These are phyloP conservation scores for Wiebesia pumilae DNA, from an alignment of 1,140 invertebrate species.

Conservation along the genomic window DNA sequence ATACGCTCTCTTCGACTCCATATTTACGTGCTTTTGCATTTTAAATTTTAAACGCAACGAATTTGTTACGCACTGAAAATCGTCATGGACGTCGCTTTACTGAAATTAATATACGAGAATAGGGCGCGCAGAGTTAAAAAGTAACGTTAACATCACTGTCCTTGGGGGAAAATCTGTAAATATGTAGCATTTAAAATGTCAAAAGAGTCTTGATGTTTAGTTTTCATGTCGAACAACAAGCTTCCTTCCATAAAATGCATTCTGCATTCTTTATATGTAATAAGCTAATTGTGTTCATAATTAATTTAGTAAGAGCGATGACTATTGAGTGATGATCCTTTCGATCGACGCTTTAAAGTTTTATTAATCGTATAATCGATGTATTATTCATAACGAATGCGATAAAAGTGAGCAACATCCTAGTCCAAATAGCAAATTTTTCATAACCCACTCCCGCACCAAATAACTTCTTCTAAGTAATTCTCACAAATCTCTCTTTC, in stretches of 20 bases:
- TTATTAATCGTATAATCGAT: conserved; percentile 21
- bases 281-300: conserved; percentile 35
- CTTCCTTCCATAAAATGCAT: conserved; percentile 32
- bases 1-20: conserved; percentile 24
- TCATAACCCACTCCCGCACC: not conserved
- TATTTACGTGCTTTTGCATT: conserved; percentile 35
- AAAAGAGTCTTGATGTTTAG: conserved; percentile 41
- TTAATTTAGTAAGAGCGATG: conserved; percentile 49
- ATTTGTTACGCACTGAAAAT: conserved; percentile 42
- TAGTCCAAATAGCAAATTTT: conserved; percentile 20
- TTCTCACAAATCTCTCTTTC: not conserved
- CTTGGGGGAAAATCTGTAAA: conserved; percentile 6
- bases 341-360: conserved; percentile 21
- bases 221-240: conserved; percentile 36
- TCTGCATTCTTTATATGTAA: conserved; percentile 25
- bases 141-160: no score
- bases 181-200: conserved; percentile 43
- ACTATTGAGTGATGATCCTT: conserved; percentile 14
- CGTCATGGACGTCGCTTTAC: conserved; percentile 45
- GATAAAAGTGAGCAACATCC: conserved; percentile 23
- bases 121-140: not conserved
- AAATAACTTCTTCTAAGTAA: conserved; percentile 34
- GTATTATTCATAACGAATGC: not conserved
- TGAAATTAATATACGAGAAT: conserved; percentile 12
- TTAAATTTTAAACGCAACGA: conserved; percentile 45